phyloP scores from a whole-genome alignment of 2,888 invertebrate genomes.

The Mactromeris polynyma region DNA sequence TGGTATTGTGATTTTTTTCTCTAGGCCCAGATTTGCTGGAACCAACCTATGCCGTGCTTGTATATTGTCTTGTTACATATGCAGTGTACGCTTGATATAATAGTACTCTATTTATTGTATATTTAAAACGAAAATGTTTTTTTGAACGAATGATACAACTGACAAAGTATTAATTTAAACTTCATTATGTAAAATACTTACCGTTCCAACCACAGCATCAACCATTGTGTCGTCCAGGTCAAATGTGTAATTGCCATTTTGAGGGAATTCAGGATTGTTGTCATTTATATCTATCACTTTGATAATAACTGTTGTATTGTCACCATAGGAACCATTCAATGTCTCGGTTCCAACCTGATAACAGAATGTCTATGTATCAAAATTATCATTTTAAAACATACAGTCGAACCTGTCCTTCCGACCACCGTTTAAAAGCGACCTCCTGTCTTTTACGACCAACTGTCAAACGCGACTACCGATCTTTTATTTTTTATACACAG shows the following conservation, averaged over 20 bases:
- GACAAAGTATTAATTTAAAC: no score
- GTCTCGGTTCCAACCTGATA: slow-evolving; percentile 24
- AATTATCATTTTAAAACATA: background rate
- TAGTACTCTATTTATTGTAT: no score
- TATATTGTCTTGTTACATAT: no score
- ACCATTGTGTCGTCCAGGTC: background rate
- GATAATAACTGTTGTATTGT: slow-evolving; percentile 41
- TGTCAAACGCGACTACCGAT: no score
- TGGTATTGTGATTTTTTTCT: no score
- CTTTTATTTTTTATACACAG: no score
- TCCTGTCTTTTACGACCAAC: no score
- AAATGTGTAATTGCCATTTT: slow-evolving; percentile 43
- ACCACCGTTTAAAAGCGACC: no score
- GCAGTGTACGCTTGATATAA: no score
- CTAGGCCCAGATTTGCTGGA: no score
- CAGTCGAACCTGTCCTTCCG: no score
- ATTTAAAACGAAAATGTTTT: background rate
- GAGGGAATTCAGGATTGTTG: slow-evolving; percentile 53
- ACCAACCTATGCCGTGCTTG: background rate
- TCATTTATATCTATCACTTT: slow-evolving; percentile 62
- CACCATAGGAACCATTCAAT: background rate
- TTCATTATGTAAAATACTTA: background rate
- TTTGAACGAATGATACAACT: no score
- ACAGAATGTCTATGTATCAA: background rate
- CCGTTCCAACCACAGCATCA: slow-evolving; percentile 20